A percentile compares a stretch with the other conserved stretches of the same genome.
phyloP scores from a whole-genome alignment of 1,140 invertebrate genomes.

The Myzus persicae region DNA sequence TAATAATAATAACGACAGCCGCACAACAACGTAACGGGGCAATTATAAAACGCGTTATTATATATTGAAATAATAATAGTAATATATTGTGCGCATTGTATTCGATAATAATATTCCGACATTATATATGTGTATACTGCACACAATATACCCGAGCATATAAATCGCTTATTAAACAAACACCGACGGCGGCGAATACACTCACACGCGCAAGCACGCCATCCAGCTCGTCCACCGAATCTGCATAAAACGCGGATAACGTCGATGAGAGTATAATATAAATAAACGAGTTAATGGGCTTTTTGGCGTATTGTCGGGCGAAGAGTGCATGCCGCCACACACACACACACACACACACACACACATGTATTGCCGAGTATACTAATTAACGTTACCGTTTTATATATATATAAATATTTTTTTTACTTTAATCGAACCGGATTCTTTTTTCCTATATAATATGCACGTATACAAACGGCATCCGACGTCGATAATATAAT shows the following conservation, averaged over 20 bases:
- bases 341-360: background rate
- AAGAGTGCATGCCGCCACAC: background rate
- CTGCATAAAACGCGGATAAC: constrained; percentile 28
- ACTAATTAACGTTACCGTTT: constrained; percentile 34
- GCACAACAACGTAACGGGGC: background rate
- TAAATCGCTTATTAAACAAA: constrained; percentile 54
- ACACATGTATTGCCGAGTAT: background rate
- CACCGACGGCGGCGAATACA: constrained; percentile 25
- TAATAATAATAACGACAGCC: background rate
- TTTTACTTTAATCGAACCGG: constrained; percentile 34
- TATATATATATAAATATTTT: background rate
- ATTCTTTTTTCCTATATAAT: constrained; percentile 18
- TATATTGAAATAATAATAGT: background rate
- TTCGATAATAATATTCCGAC: constrained; percentile 5
- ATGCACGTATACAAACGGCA: background rate
- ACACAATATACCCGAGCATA: constrained; percentile 4
- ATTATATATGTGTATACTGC: background rate
- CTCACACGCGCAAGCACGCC: background rate
- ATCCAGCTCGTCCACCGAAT: background rate
- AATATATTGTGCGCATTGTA: background rate
- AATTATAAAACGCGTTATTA: background rate
- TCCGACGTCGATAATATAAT: background rate
- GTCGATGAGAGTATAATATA: constrained; percentile 13
- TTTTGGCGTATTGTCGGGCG: background rate
- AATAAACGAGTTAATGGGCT: constrained; percentile 23